Conservation (phyloP, 2,888 invertebrate genomes). For the Carcina quercana region DNA sequence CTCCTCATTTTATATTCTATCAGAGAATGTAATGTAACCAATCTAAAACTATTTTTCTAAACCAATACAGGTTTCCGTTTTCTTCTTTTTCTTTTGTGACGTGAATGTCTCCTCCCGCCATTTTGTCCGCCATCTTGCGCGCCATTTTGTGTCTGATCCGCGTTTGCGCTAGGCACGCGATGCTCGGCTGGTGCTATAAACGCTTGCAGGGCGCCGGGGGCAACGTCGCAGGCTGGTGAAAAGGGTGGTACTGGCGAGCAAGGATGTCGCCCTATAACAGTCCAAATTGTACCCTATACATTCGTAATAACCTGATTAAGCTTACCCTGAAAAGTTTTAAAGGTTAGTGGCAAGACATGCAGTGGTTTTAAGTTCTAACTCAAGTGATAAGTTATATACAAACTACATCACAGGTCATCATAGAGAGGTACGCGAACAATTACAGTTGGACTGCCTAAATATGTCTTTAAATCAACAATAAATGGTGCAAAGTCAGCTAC, state of each 20-base stretch:
- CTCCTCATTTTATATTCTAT: no score
- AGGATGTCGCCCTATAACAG: slow-evolving; percentile 64
- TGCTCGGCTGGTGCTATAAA: slow-evolving; percentile 70
- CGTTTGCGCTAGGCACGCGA: slow-evolving; percentile 22
- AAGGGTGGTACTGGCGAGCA: slow-evolving; percentile 65
- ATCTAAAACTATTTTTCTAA: slow-evolving; percentile 26
- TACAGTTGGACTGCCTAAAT: no score
- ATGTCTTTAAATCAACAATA: no score
- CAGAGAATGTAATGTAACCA: no score
- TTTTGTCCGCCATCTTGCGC: slow-evolving; percentile 14
- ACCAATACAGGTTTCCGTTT: slow-evolving; percentile 62
- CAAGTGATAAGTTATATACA: no score
- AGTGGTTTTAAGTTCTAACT: no score
- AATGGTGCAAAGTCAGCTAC: no score
- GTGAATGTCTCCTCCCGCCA: slow-evolving; percentile 27
- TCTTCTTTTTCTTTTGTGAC: slow-evolving; percentile 50
- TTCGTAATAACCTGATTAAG: slow-evolving; percentile 38
- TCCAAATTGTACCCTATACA: slow-evolving; percentile 63
- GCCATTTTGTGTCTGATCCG: slow-evolving; percentile 5
- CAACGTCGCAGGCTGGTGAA: slow-evolving; percentile 57
- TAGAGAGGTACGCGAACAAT: no score
- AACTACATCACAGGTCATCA: no score
- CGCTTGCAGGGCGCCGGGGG: slow-evolving; percentile 56
- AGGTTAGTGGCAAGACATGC: slow-evolving; percentile 16
- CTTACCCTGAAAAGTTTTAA: slow-evolving; percentile 10